phyloP scores from a whole-genome alignment of 2,888 invertebrate species.

The Phyto melanocephala region DNA sequence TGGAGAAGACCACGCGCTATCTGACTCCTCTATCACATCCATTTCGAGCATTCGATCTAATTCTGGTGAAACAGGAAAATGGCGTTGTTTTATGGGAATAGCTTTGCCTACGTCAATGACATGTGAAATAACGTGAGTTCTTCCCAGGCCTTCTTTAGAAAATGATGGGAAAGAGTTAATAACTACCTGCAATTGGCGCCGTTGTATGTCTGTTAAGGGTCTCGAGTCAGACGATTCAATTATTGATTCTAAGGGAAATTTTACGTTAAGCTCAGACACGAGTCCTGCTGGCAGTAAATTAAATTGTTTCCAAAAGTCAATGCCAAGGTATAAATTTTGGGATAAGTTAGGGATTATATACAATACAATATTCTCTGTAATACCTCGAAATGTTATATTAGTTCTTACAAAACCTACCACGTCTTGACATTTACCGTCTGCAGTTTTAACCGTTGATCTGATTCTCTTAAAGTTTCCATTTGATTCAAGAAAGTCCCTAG shows the following conservation, averaged over 20 bases:
- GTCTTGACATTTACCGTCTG: background rate
- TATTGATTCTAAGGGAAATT: no score
- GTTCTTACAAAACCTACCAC: background rate
- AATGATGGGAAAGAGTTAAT: conserved; percentile 54
- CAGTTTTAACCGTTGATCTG: background rate
- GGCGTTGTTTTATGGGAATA: conserved; percentile 61
- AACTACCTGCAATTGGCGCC: background rate
- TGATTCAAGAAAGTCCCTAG: background rate
- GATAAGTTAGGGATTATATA: no score
- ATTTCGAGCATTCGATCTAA: no score
- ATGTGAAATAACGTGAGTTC: no score
- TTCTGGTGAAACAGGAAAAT: conserved; percentile 55
- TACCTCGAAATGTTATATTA: background rate
- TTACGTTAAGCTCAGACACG: background rate
- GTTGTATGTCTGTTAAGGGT: background rate
- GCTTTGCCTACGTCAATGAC: conserved; percentile 57
- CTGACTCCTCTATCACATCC: no score
- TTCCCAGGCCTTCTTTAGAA: conserved; percentile 49
- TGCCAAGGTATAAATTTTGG: no score
- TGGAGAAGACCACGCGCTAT: no score
- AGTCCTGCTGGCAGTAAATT: background rate
- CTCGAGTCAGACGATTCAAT: background rate
- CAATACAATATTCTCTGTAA: no score
- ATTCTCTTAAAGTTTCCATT: background rate
- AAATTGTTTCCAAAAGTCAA: no score